A percentile compares a stretch with the other conserved stretches of the same genome.
phyloP scores from a whole-genome alignment of 2,113 vertebrate genomes.

The Nycticebus coucang region DNA sequence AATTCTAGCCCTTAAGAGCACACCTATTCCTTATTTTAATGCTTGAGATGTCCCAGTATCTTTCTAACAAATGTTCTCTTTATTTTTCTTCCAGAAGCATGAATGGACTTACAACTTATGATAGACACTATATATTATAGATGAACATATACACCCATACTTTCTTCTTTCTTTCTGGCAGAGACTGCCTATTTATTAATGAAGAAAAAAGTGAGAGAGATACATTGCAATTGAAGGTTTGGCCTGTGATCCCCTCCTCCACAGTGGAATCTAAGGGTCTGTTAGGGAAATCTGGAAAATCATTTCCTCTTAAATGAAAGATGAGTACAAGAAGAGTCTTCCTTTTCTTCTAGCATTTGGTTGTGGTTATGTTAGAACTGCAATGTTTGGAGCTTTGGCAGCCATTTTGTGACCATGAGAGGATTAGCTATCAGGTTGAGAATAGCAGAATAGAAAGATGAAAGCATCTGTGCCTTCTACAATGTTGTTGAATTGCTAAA shows the following conservation, averaged over 20 bases:
- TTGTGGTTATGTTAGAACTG: background rate
- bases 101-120: background rate
- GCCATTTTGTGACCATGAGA: background rate
- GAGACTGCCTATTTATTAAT: background rate
- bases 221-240: background rate
- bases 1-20: background rate
- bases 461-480: background rate
- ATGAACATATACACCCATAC: background rate
- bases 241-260: background rate
- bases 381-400: background rate
- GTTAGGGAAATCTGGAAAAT: background rate
- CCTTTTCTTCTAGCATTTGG: background rate
- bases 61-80: background rate
- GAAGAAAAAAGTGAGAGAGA: background rate
- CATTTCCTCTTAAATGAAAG: background rate
- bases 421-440: background rate
- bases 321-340: background rate
- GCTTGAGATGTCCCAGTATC: background rate
- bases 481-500: background rate
- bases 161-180: background rate
- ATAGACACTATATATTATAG: background rate
- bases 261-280: background rate
- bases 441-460: background rate
- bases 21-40: background rate
- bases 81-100: background rate